These are phyloP conservation scores for Willisornis vidua DNA, from an alignment of 2,113 vertebrate species.

Conservation along the genomic window DNA sequence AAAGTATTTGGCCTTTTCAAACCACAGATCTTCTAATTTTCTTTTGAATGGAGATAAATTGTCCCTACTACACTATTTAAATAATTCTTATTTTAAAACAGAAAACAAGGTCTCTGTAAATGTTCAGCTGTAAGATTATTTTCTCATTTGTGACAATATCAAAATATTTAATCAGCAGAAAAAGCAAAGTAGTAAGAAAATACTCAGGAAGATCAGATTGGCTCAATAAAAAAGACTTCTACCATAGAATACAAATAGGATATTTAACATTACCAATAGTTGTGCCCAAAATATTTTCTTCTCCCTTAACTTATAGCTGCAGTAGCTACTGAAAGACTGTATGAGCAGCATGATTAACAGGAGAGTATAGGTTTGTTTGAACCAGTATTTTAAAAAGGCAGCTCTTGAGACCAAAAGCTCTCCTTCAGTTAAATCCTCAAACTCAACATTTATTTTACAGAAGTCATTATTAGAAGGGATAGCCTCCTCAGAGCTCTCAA, in stretches of 20 bases:
- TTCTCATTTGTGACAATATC: slow-evolving; percentile 33
- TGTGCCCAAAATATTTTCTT: slow-evolving; percentile 36
- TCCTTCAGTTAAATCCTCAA: background rate
- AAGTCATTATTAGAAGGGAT: background rate
- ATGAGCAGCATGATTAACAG: background rate
- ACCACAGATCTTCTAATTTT: background rate
- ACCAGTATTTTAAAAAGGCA: background rate
- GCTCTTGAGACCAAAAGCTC: background rate
- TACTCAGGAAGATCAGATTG: slow-evolving; percentile 6
- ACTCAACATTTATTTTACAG: background rate
- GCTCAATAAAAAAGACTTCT: slow-evolving; percentile 21
- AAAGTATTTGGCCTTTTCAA: background rate
- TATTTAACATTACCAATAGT: slow-evolving; percentile 24
- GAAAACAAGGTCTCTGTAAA: slow-evolving; percentile 43
- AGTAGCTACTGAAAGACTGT: slow-evolving; percentile 10
- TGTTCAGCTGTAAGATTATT: slow-evolving; percentile 47
- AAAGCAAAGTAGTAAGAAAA: slow-evolving; percentile 38
- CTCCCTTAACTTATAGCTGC: background rate
- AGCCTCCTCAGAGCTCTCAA: background rate
- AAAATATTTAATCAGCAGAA: slow-evolving; percentile 41
- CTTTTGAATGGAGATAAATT: slow-evolving; percentile 20
- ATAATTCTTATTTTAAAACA: slow-evolving; percentile 29
- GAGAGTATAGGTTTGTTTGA: background rate
- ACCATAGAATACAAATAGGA: background rate
- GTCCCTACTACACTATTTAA: background rate